A percentile compares a stretch with the other conserved stretches of the same genome.
Conservation (phyloP, 2,797 vertebrate species). For the Pseudotriccus pelzelni region DNA sequence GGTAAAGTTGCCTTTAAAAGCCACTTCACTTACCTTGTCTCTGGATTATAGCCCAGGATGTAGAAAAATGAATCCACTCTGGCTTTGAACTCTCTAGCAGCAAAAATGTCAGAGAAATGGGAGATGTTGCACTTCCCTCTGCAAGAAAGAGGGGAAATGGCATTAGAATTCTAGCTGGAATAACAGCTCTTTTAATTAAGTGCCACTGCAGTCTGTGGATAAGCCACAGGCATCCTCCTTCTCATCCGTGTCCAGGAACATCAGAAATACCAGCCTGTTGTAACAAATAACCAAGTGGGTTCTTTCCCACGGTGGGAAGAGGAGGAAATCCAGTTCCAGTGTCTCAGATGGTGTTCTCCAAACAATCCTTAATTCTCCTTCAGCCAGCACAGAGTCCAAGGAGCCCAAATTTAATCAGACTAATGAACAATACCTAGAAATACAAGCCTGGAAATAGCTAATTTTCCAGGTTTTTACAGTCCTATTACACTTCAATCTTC, state of each 20-base stretch:
- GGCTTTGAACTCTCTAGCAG: slow-evolving; percentile 98
- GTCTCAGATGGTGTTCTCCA: not conserved
- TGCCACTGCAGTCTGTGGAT: not conserved
- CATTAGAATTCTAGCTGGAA: not conserved
- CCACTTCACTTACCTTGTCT: slow-evolving; percentile 90
- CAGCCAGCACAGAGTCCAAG: not conserved
- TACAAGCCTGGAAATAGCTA: not conserved
- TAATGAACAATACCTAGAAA: not conserved
- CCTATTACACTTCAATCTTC: too few species aligned
- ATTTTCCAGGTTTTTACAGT: not conserved
- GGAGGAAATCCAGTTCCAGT: not conserved
- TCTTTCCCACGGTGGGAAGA: not conserved
- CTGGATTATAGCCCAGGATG: slow-evolving; percentile 98
- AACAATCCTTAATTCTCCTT: not conserved
- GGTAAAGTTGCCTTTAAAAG: not conserved
- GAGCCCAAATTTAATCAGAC: not conserved
- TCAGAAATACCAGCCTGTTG: not conserved
- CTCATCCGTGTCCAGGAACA: not conserved
- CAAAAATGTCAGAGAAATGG: slow-evolving; percentile 99
- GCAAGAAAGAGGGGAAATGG: slow-evolving; percentile 31
- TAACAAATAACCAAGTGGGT: not conserved
- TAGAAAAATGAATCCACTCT: slow-evolving; percentile 99
- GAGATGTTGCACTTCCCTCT: slow-evolving; percentile 99
- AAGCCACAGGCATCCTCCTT: not conserved
- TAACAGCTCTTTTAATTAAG: not conserved